Evolutionary conservation across 1,140 invertebrate genomes (phyloP).

Genomic region (Tetramorium parvispinum): DNA sequence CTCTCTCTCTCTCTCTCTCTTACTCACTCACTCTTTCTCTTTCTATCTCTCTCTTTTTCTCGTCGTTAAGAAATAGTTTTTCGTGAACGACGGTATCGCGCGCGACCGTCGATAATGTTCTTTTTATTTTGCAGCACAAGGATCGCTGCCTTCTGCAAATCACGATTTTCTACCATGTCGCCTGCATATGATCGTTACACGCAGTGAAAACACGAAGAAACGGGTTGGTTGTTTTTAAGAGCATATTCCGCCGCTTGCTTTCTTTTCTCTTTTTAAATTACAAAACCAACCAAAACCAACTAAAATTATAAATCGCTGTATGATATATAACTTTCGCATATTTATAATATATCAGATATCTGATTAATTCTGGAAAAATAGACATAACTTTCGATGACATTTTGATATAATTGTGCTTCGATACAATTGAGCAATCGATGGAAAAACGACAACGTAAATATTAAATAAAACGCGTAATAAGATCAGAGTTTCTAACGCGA

Average conservation of each 20-base stretch:
- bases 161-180: conserved; percentile 35
- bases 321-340: neutral
- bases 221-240: neutral
- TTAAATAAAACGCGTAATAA: conserved; percentile 30
- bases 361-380: neutral
- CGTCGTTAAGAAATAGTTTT: conserved; percentile 36
- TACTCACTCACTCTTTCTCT: neutral
- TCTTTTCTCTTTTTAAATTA: neutral
- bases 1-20: no score
- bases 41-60: neutral
- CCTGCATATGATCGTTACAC: conserved; percentile 18
- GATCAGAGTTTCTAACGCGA: neutral
- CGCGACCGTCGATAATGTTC: neutral
- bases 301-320: neutral
- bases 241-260: neutral
- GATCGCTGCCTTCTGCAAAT: neutral
- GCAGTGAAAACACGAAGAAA: neutral
- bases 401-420: neutral
- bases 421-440: neutral
- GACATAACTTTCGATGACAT: neutral
- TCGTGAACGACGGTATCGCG: conserved; percentile 14
- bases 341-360: neutral
- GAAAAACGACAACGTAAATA: conserved; percentile 13
- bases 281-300: neutral
- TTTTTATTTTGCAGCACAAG: conserved; percentile 21